A percentile compares a stretch with the other conserved stretches of the same genome.
Conservation (phyloP, 2,888 invertebrate genomes). For the Microctonus hyperodae region DNA sequence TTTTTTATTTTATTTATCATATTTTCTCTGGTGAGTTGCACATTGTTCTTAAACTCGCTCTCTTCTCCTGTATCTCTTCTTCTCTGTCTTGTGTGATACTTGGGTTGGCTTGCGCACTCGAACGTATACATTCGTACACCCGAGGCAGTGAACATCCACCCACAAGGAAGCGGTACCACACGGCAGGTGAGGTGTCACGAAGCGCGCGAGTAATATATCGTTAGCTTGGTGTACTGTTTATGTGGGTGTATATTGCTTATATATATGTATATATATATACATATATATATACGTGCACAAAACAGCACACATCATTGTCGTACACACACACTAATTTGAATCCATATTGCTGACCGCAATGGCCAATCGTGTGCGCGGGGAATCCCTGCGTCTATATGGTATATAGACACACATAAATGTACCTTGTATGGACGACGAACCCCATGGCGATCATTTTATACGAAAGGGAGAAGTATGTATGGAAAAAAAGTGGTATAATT, state of each 20-base stretch:
- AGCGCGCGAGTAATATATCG: constrained; percentile 62
- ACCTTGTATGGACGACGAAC: constrained; percentile 39
- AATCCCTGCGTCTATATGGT: constrained; percentile 27
- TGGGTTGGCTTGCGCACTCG: constrained; percentile 16
- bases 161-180: constrained; percentile 58
- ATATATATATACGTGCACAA: constrained; percentile 1
- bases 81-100: background rate
- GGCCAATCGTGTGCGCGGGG: constrained; percentile 22
- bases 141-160: constrained; percentile 55
- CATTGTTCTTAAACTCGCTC: constrained; percentile 44
- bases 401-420: constrained; percentile 32
- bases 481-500: too few relatives aligned
- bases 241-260: constrained; percentile 52
- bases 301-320: too few relatives aligned
- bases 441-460: constrained; percentile 52
- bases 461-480: constrained; percentile 27
- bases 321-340: constrained; percentile 18
- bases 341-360: constrained; percentile 25
- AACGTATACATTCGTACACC: constrained; percentile 32
- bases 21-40: constrained; percentile 33
- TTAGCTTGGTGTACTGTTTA: constrained; percentile 45
- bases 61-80: background rate
- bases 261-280: constrained; percentile 40
- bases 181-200: constrained; percentile 63
- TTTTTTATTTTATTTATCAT: background rate